Base-by-base conservation (phyloP, 2,113 vertebrate species). In the Gymnocephalus cernua region DNA sequence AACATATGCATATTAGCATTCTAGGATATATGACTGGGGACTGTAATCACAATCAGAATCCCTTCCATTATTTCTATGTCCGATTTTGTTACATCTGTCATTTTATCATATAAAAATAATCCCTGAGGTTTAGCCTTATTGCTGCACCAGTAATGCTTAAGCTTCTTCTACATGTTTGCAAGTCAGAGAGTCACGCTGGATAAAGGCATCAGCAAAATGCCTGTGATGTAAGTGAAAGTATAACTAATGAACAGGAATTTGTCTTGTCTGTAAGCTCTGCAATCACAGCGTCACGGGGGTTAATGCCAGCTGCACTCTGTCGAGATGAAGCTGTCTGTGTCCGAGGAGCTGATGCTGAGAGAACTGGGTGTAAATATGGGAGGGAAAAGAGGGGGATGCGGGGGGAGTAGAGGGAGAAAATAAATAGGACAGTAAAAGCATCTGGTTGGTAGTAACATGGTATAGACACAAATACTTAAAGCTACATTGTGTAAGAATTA, bases 191-290 rank as follows among this genome's bases (percentile, higher is more conserved):
- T 64, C 61, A 41, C 14, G 32, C 50, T 3, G 50, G 66, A 41
- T 53, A 16, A 69, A 54, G 32, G 21, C 66, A 13, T 57, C 68
- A 70, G 35, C 68, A 44, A 70, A 70, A 27, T 23, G 68, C n/a
- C 67, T 25, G 51, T 18, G 32, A 69, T 54, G 51, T 41, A 44
- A 70, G 44, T 56, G n/a, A 70, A 70, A 70, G 68, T 44, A 5
- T 25, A 25, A 56, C 68, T 44, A 56, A 70, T 57, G 67, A 70
- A n/a, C 68, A 27, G n/a, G 68, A 70, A 56, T 70, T 44, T 12
- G 68, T 44, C 68, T 70, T 18, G 50, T 69, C 21, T 69, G 50
- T 41, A 68, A n/a, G 14, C 67, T 54, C 2, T 3, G 50, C 32
- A 54, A 54, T 70, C 67, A 6, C 50, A 54, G 35, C 15, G 21